A percentile compares a stretch with the other conserved stretches of the same genome.
phyloP scores from a whole-genome alignment of 2,797 vertebrate genomes.

The Sebastes minor region DNA sequence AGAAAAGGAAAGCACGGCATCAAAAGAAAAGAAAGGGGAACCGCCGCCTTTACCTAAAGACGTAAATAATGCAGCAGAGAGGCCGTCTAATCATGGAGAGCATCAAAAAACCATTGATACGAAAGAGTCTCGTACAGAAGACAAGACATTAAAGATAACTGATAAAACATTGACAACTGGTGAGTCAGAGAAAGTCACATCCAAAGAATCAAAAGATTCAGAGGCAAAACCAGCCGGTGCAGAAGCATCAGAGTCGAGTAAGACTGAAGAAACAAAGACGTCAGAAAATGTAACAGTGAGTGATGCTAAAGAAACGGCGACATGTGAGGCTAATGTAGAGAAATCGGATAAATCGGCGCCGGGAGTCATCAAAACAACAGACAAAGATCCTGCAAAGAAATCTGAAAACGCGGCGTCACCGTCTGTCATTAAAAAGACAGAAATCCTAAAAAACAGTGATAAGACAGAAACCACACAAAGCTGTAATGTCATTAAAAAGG shows the following conservation, averaged over 20 bases:
- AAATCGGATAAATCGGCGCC: neutral
- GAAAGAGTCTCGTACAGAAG: neutral
- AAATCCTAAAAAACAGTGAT: constrained; percentile 6
- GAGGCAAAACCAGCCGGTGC: neutral
- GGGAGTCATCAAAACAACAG: constrained; percentile 8
- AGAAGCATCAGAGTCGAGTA: neutral
- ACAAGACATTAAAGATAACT: constrained; percentile 1
- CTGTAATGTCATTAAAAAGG: constrained; percentile 16
- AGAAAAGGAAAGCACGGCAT: constrained; percentile 25
- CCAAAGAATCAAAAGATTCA: constrained; percentile 30
- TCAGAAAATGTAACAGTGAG: neutral
- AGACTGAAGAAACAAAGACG: neutral
- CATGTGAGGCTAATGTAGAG: neutral
- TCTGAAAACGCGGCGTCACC: neutral
- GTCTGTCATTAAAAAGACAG: constrained; percentile 28
- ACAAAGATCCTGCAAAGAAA: constrained; percentile 25
- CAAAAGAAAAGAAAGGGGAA: constrained; percentile 21
- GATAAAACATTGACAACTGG: constrained; percentile 20
- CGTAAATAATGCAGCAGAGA: neutral
- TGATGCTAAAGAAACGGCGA: neutral
- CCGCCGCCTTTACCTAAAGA: constrained; percentile 12
- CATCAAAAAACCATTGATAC: neutral
- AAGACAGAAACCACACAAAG: neutral
- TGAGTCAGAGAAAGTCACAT: constrained; percentile 18
- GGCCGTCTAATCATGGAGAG: constrained; percentile 26